These are phyloP conservation scores for Phrynosoma platyrhinos DNA, from an alignment of 2,113 vertebrate species.

Conservation along the genomic window DNA sequence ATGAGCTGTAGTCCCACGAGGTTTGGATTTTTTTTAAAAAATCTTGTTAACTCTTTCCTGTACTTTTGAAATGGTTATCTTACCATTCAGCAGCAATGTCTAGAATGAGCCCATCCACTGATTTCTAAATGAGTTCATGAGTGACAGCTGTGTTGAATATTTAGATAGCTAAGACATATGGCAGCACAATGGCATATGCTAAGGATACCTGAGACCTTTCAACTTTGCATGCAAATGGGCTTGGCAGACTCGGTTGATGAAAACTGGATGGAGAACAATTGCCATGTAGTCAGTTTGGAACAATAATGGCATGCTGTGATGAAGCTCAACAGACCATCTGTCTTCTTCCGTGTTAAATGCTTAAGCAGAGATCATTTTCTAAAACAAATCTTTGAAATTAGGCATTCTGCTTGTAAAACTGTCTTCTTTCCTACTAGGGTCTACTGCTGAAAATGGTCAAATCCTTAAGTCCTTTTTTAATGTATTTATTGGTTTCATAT, in stretches of 20 bases:
- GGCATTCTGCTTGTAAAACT: accelerated
- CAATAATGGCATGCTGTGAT: conserved; percentile 18
- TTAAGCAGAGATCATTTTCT: accelerated
- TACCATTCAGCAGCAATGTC: accelerated
- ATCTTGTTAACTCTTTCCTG: conserved; percentile 28
- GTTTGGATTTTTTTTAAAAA: not conserved
- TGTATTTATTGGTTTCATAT: too few species aligned
- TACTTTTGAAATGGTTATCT: not conserved
- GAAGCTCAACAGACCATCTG: conserved; percentile 38
- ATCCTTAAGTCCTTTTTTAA: not conserved
- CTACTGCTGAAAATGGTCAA: not conserved
- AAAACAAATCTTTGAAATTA: accelerated
- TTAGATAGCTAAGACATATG: conserved; percentile 3
- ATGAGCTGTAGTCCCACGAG: conserved; percentile 32
- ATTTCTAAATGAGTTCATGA: conserved; percentile 1
- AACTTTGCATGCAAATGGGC: not conserved
- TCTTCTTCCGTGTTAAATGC: not conserved
- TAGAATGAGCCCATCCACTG: conserved; percentile 40
- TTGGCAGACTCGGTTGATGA: accelerated
- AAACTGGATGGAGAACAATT: not conserved
- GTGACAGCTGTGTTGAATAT: conserved; percentile 42
- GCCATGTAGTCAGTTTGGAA: not conserved
- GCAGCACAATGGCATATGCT: not conserved
- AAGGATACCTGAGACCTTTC: conserved; percentile 37
- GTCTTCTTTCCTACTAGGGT: not conserved